phyloP scores from a whole-genome alignment of 1,140 invertebrate genomes.

The Cylas formicarius region DNA sequence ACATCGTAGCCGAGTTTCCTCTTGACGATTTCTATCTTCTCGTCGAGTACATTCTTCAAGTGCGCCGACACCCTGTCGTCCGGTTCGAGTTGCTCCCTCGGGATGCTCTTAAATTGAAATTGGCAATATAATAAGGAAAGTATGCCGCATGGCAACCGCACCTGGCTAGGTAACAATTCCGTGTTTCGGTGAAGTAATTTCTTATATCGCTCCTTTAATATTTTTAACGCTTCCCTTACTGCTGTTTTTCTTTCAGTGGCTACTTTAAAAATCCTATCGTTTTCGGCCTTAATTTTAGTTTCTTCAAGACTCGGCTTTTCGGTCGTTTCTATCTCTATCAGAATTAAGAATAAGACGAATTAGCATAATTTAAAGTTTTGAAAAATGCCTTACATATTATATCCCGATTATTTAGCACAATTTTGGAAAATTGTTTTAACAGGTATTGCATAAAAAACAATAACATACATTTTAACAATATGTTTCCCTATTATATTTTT shows the following conservation, averaged over 20 bases:
- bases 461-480: too few relatives aligned
- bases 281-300: constrained; percentile 48
- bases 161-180: constrained; percentile 46
- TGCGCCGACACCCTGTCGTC: constrained; percentile 57
- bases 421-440: too few relatives aligned
- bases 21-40: constrained; percentile 52
- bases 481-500: too few relatives aligned
- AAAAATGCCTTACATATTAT: too few relatives aligned
- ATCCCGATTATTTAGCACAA: too few relatives aligned
- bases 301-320: constrained; percentile 59
- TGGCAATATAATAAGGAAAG: neutral
- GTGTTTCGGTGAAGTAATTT: constrained; percentile 47
- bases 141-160: neutral
- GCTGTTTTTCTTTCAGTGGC: constrained; percentile 52
- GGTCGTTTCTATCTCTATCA: constrained; percentile 56
- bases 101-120: constrained; percentile 39
- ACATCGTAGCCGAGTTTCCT: constrained; percentile 51
- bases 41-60: constrained; percentile 50
- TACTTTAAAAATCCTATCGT: constrained; percentile 47
- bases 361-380: constrained; percentile 26
- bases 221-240: constrained; percentile 19
- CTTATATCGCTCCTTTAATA: constrained; percentile 26
- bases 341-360: neutral
- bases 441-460: too few relatives aligned
- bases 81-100: constrained; percentile 52